phyloP scores from a whole-genome alignment of 2,797 vertebrate species.

The Loriculus beryllinus region DNA sequence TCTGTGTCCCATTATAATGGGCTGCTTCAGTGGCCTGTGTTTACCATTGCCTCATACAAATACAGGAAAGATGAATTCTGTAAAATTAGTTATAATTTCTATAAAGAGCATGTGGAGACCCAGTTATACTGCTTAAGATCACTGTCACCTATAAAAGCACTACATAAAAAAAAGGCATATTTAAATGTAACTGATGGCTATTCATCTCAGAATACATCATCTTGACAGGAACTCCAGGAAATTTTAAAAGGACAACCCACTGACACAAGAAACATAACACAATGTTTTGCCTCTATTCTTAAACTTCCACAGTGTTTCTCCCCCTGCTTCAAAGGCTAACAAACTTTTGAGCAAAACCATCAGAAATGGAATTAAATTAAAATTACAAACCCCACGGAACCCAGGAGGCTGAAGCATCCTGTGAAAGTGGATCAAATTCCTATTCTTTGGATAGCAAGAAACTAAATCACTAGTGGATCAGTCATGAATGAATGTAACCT shows the following conservation, averaged over 20 bases:
- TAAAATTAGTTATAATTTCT: background rate
- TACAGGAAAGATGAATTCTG: background rate
- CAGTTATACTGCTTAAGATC: background rate
- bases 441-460: background rate
- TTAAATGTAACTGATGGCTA: background rate
- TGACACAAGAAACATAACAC: conserved; percentile 14
- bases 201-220: conserved; percentile 4
- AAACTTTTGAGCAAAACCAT: background rate
- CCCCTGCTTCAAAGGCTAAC: background rate
- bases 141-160: background rate
- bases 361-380: background rate
- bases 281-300: background rate
- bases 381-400: background rate
- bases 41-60: background rate
- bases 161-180: background rate
- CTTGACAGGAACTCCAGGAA: background rate
- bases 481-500: background rate
- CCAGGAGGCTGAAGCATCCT: background rate
- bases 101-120: background rate
- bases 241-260: background rate
- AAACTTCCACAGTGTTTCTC: background rate
- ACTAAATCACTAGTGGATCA: background rate
- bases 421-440: background rate
- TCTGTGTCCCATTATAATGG: background rate
- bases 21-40: background rate